A percentile compares a stretch with the other conserved stretches of the same genome.
Evolutionary conservation across 2,797 vertebrate genomes (phyloP).

Genomic region (Coreius guichenoti): DNA sequence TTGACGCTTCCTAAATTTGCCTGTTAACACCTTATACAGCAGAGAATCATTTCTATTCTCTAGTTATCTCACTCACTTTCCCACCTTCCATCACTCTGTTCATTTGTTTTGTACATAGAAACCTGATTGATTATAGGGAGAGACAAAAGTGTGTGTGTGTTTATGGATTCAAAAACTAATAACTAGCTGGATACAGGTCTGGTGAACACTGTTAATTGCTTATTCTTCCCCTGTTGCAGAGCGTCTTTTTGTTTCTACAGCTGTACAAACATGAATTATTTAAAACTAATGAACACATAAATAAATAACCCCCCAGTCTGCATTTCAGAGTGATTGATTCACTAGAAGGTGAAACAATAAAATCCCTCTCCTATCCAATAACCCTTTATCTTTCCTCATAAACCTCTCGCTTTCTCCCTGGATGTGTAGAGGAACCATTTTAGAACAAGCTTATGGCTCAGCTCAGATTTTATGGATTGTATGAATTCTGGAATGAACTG

Average conservation of each 20-base stretch:
- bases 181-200: conserved; percentile 75
- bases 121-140: conserved; percentile 3
- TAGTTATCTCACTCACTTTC: background rate
- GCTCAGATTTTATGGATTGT: conserved; percentile 29
- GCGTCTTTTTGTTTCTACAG: conserved; percentile 61
- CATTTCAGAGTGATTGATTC: conserved; percentile 75
- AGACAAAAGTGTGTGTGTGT: conserved; percentile 52
- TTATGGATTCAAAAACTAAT: conserved; percentile 74
- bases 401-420: conserved; percentile 39
- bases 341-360: conserved; percentile 68
- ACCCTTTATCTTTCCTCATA: conserved; percentile 57
- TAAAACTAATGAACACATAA: conserved; percentile 78
- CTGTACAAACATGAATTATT: conserved; percentile 76
- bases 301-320: conserved; percentile 75
- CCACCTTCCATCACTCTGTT: background rate
- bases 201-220: conserved; percentile 77
- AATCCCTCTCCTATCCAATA: conserved; percentile 49
- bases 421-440: conserved; percentile 33
- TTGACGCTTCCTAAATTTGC: conserved; percentile 51
- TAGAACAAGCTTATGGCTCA: conserved; percentile 36
- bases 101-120: conserved; percentile 14
- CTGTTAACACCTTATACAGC: conserved; percentile 50
- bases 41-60: conserved; percentile 21
- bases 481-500: conserved; percentile 28
- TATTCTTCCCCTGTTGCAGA: conserved; percentile 71